Evolutionary conservation across 2,113 vertebrate genomes (phyloP), one percentile per base, ranked within the genome.

Genomic region (Rhegmatorhina hoffmannsi): DNA sequence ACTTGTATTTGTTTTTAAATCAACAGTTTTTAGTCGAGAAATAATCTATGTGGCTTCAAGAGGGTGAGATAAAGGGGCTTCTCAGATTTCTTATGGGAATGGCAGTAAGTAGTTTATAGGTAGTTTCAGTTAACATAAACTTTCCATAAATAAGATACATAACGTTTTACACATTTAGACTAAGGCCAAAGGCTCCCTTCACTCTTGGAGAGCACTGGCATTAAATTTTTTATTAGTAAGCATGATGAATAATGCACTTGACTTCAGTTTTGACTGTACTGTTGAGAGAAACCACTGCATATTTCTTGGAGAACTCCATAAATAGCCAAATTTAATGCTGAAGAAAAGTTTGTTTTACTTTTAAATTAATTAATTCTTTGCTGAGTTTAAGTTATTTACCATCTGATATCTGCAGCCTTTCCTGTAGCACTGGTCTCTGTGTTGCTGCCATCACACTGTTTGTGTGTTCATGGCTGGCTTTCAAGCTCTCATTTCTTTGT

Each of bases 41-140:
- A 91, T 79, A 91, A 60, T 68, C 84, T 73, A 23, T 53, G 62
- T 0, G 0, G n/a, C 87, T 96, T 90, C 85, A 90, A 55, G 24
- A 69, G 25, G 10, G 23, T 40, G 34, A 90, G 36, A 85, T 69
- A 91, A 87, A 91, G 62, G 28, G 73, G 53, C 62, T 95, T 87
- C 83, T 91, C 78, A 83, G 53, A 66, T 83, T 88, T 75, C 49
- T 90, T 93, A 75, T 76, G 70, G 58, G 62, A 52, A 91, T 80
- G 49, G 49, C 67, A 76, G 36, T 89, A 82, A 89, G 74, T 58
- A 34, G 73, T 91, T 96, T 88, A 94, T 62, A 88, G 85, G 40
- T 53, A 85, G 90, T 88, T 93, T 95, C 85, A 80, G 82, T 62
- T 85, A 90, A 88, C 67, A 69, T 76, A 90, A 94, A 23, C 66